Base-by-base conservation (phyloP, 2,113 vertebrate species). In the Lampris megalopsis region DNA sequence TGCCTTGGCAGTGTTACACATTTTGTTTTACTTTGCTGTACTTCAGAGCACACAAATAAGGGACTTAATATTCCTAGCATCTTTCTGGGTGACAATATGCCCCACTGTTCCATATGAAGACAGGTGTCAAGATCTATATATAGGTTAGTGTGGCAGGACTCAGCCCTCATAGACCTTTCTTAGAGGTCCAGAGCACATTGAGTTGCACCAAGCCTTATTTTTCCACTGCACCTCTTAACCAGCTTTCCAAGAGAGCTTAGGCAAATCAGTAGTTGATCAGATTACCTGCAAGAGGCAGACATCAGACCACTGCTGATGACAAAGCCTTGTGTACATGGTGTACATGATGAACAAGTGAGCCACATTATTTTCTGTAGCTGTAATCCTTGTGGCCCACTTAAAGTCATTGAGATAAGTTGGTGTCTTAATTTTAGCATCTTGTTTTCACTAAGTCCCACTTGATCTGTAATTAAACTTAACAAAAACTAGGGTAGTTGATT, bases 231-330 rank as follows among this genome's bases (percentile, higher is more conserved):
- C 68, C 49, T 77, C 63, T 54, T 68, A 9, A 43, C 42, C 6
- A 45, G 59, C 58, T 68, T 11, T 8, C 43, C 37, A 1, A 40
- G 45, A 1, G 38, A 83, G 79, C 83, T 86, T 68, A 82, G 58
- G 5, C 48, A 49, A 72, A 83, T 82, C 72, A 73, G 63, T 52
- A 24, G 60, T 61, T 89, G 82, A 83, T 75, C 78, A 80, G 75
- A 89, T 87, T 87, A 82, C 49, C 4, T n/a, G 0, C 58, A 37
- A 83, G 10, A 78, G 54, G 83, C 57, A 59, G 52, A 53, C 41
- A 6, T 71, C 48, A 65, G 53, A 65, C 10, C 41, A 61, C 10
- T 10, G 48, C 76, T 62, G 35, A 77, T 64, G 58, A 56, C 62
- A 49, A 7, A 10, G 43, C 3, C 72, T 60, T 48, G 1, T 69